Conservation (phyloP, 2,113 vertebrate species). For the Thamnophis sirtalis region DNA sequence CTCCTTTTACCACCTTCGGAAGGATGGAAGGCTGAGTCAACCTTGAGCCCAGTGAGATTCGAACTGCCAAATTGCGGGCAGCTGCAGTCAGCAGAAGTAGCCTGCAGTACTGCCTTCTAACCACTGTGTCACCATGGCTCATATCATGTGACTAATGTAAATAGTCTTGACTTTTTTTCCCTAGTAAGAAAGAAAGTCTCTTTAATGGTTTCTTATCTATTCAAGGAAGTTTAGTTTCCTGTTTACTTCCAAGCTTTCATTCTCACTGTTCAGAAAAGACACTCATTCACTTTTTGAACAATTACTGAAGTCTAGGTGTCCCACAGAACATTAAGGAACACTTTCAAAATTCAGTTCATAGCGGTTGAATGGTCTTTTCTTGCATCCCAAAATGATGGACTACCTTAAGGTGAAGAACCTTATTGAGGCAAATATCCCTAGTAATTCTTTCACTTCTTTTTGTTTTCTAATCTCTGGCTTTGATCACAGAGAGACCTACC, state of each 20-base stretch:
- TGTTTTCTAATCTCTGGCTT: background rate
- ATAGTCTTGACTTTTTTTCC: background rate
- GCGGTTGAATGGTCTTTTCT: background rate
- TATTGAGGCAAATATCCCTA: background rate
- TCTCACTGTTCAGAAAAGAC: background rate
- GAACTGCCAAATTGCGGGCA: no score
- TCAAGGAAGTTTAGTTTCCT: background rate
- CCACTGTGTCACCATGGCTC: no score
- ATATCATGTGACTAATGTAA: background rate
- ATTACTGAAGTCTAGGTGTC: background rate
- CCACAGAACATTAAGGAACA: background rate
- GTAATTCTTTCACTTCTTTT: background rate
- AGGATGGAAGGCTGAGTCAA: no score
- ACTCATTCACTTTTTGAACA: background rate
- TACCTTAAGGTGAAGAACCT: background rate
- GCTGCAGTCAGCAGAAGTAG: no score
- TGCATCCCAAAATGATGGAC: background rate
- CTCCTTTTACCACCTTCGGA: no score
- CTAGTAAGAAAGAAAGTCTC: background rate
- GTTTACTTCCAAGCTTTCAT: background rate
- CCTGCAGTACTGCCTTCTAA: no score
- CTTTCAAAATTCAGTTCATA: background rate
- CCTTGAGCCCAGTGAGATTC: no score
- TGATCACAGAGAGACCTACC: background rate
- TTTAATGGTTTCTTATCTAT: background rate